Evolutionary conservation across 2,888 invertebrate genomes (phyloP), one percentile per base, ranked within the genome.

Genomic region (Diarsia dahlii): DNA sequence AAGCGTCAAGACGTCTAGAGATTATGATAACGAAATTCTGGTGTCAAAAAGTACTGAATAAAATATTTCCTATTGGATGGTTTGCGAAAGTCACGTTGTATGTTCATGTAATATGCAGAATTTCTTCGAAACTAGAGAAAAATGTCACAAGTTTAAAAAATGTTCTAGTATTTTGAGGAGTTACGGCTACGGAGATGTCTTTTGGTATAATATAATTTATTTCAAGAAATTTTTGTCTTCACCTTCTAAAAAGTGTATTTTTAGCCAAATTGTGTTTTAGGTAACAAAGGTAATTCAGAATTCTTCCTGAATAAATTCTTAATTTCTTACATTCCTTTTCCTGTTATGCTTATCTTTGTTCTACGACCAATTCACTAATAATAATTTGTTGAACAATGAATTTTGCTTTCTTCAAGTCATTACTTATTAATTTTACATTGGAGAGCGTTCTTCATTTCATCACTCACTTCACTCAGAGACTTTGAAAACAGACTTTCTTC

Each of bases 91-190:
- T 65, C 48, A 28, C 58, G 18, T 58, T 15, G 56, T 34, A 50
- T 0, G 23, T 50, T 78, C 52, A 78, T 78, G 23, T 52, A 28
- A 62, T 52, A 80, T 79, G n/a, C n/a, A 20, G 60, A 62, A 54
- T n/a, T 18, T 62, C 46, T 65, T 54, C 28, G 39, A 39, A 39
- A 39, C 39, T 39, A 39, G 39, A 71, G 54, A 12, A 18, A 4
- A 28, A 54, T 20, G 10, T 34, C 34, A 34, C 34, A 34, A 34
- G 3, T 34, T 3, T n/a, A 34, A 34, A 34, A 34, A 34, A 3
- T 39, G 39, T 5, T 3, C 2, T 2, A 39, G 39, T 39, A 39
- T 39, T 39, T 39, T 39, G 39, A 39, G 39, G 5, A 39, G 39
- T 0, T 39, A 39, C 3, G 39, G 39, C 39, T n/a, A n/a, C n/a